phyloP scores from a whole-genome alignment of 2,888 invertebrate species.

The Reticulitermes lucifugus region DNA sequence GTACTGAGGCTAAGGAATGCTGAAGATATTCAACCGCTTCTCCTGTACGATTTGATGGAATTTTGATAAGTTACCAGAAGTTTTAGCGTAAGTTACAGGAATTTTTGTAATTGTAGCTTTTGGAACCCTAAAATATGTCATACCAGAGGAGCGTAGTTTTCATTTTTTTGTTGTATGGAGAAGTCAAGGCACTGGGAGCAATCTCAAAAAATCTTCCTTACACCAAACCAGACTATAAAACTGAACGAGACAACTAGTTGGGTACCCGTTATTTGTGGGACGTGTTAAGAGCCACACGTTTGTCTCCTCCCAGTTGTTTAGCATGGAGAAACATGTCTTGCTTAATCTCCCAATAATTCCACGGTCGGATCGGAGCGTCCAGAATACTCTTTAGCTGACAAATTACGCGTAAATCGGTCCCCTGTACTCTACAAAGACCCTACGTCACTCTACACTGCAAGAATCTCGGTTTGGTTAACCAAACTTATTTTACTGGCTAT shows the following conservation, averaged over 20 bases:
- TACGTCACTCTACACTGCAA: constrained; percentile 19
- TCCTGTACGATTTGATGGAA: too few species aligned
- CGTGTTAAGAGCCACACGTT: constrained; percentile 14
- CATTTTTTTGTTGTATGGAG: too few species aligned
- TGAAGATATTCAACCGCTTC: too few species aligned
- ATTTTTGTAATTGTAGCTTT: too few species aligned
- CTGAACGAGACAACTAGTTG: neutral
- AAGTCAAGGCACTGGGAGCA: too few species aligned
- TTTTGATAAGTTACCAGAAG: too few species aligned
- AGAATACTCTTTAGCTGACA: constrained; percentile 36
- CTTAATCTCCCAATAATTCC: constrained; percentile 34
- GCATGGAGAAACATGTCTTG: constrained; percentile 1
- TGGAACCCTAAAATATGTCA: too few species aligned
- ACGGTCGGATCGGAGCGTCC: constrained; percentile 18
- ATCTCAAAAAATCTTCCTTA: too few species aligned
- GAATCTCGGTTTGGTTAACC: constrained; percentile 33
- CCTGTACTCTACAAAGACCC: neutral
- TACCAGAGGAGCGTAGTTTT: too few species aligned
- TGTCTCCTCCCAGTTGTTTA: neutral
- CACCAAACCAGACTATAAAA: too few species aligned
- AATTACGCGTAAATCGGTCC: constrained; percentile 44
- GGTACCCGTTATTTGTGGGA: neutral
- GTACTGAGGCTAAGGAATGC: too few species aligned
- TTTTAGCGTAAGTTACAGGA: too few species aligned
- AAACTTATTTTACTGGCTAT: constrained; percentile 42